Evolutionary conservation across 2,113 vertebrate genomes (phyloP), one percentile per base, ranked within the genome.

Genomic region (Charadrius vociferus): DNA sequence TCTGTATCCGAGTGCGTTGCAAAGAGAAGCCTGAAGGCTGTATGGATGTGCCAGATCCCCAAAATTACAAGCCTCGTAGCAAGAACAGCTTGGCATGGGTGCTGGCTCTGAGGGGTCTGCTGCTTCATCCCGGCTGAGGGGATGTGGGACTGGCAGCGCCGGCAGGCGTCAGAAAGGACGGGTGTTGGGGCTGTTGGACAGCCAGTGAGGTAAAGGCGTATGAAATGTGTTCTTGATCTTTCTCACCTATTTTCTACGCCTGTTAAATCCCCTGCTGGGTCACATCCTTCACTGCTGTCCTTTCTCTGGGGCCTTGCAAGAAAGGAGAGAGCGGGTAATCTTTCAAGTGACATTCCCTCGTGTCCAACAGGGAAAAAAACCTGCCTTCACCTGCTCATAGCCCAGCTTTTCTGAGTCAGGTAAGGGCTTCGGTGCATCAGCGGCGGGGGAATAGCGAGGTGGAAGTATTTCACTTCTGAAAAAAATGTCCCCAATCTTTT

Each of bases 381-480:
- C 53, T 81, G 41, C 14, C 1, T 58, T 22, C 29, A 7, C 34
- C 50, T 56, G 17, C 13, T 9, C 4, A 2, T 12, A 84, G 19
- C 73, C 67, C 84, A 23, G 88, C 79, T 65, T n/a, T 45, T 17
- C 89, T 9, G 26, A 56, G 59, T 34, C 71, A 66, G 26, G 47
- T 7, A 3, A 37, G 58, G 81, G 36, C 96, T 96, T 10, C 27
- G 74, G 79, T 65, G 84, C 52, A 55, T 61, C 73, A 66, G 66
- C 78, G 90, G 85, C 88, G 49, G 89, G 53, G 61, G 84, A 88
- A 24, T 7, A 73, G 78, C 88, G 74, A 95, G 89, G 93, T 93
- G 90, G 71, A 95, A 91, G 52, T 6, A 45, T n/a, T 86, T 52
- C 52, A 63, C 90, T 83, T 41, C 93, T 67, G 63, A 58, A 86